phyloP scores from a whole-genome alignment of 1,140 invertebrate genomes.

The Ectropis grisescens region DNA sequence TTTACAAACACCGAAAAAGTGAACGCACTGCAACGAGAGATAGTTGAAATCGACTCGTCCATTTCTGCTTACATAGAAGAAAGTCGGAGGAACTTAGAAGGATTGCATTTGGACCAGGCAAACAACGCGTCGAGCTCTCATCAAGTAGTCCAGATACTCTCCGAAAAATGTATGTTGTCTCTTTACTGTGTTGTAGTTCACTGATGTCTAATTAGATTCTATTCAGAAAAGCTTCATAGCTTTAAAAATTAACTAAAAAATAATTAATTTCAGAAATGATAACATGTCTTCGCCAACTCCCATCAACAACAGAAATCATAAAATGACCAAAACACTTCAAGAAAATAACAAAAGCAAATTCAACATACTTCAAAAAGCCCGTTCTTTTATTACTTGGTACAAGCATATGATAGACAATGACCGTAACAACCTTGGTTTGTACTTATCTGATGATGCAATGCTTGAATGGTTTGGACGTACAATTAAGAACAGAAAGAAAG shows the following conservation, averaged over 20 bases:
- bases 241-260: too few species aligned
- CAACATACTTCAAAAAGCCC: conserved; percentile 36
- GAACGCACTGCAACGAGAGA: conserved; percentile 32
- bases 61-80: conserved; percentile 56
- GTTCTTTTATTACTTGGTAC: conserved; percentile 53
- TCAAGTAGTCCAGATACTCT: conserved; percentile 47
- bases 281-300: too few species aligned
- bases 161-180: conserved; percentile 39
- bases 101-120: conserved; percentile 37
- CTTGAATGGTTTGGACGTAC: conserved; percentile 73
- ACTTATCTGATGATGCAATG: conserved; percentile 66
- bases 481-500: conserved; percentile 67
- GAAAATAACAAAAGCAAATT: too few species aligned
- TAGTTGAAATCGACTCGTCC: conserved; percentile 57
- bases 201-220: too few species aligned
- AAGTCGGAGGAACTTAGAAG: conserved; percentile 44
- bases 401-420: conserved; percentile 57
- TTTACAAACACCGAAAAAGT: conserved; percentile 31
- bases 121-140: conserved; percentile 45
- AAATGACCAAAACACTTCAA: too few species aligned
- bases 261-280: too few species aligned
- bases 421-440: conserved; percentile 45
- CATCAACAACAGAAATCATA: too few species aligned
- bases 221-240: too few species aligned
- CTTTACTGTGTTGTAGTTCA: too few species aligned